Base-by-base conservation (phyloP, 2,888 invertebrate species). In the Trichopoda pennipes region DNA sequence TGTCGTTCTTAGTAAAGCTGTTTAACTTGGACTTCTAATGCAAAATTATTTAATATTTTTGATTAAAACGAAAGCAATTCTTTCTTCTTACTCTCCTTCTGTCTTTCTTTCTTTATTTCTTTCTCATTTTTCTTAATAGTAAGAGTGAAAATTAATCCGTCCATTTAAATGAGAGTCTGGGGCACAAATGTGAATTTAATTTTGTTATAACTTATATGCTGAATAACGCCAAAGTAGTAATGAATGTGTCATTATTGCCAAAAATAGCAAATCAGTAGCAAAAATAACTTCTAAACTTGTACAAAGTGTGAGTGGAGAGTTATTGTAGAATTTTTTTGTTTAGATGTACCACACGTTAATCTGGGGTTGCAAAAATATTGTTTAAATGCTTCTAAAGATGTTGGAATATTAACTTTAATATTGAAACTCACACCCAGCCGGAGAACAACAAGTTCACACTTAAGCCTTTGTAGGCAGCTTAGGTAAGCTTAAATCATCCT, bases 121-220 rank as follows among this genome's bases (percentile, higher is more conserved):
- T 32, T 68, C 58, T 19, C 19, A 64, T 70, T 66, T n/a, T 75
- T 66, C n/a, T 14, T 60, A 66, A 47, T 51, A 32, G 49, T 19
- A 56, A 58, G 28, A 61, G 60, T 19, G 38, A 55, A 72, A 80
- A 80, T 72, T 85, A 85, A 84, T 85, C 84, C 83, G 79, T 32
- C 81, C 81, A 81, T 80, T 82, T 80, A 85, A 84, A 77, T 66
- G 72, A 84, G 66, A 76, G 38, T 81, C 69, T 73, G 32, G 32
- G 44, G 21, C 85, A 77, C 74, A 85, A 85, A 86, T 85, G 82
- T 58, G 89, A 88, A 88, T 88, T 89, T 89, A 88, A 89, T 89
- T 89, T 88, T 88, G 88, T 88, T 85, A 82, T 85, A 56, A 74
- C 75, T 79, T 80, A 19, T 69, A 83, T 80, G 74, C 17, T 32